These are phyloP conservation scores for Telmatochromis sp. DNA, from an alignment of 2,113 vertebrate species.

Conservation along the genomic window DNA sequence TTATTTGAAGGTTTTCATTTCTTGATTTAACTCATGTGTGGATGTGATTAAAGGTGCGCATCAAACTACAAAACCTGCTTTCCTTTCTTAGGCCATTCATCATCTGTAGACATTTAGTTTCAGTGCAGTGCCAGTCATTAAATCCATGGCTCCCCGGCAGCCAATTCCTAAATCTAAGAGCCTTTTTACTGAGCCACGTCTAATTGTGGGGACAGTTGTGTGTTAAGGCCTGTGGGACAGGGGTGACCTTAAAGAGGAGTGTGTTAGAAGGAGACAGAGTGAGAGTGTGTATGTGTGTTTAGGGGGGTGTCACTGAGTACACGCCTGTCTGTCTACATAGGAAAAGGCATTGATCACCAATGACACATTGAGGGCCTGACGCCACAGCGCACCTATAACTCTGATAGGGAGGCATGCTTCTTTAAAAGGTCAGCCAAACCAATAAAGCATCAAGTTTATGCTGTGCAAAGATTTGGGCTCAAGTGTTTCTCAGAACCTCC, in stretches of 20 bases:
- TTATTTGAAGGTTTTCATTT: slow-evolving; percentile 46
- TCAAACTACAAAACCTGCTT: slow-evolving; percentile 45
- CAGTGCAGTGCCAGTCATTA: slow-evolving; percentile 55
- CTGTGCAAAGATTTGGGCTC: slow-evolving; percentile 28
- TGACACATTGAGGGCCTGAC: slow-evolving; percentile 55
- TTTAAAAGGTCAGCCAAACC: slow-evolving; percentile 62
- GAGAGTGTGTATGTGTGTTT: neutral
- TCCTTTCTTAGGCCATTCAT: slow-evolving; percentile 48
- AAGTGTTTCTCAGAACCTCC: neutral
- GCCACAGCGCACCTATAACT: slow-evolving; percentile 51
- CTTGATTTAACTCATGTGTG: slow-evolving; percentile 39
- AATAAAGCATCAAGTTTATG: slow-evolving; percentile 43
- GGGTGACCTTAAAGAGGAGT: slow-evolving; percentile 57
- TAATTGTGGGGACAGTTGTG: slow-evolving; percentile 63
- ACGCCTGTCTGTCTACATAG: slow-evolving; percentile 39
- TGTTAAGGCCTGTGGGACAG: slow-evolving; percentile 51
- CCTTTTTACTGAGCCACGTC: slow-evolving; percentile 57
- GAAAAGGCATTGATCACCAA: slow-evolving; percentile 63
- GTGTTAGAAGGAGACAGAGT: neutral
- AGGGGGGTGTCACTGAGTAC: slow-evolving; percentile 14
- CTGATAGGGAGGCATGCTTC: slow-evolving; percentile 48
- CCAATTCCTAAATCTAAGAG: slow-evolving; percentile 47
- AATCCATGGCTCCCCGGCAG: slow-evolving; percentile 42
- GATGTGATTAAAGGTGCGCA: slow-evolving; percentile 50
- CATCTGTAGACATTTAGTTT: slow-evolving; percentile 54